Percentiles rank a stretch among this genome's conserved stretches.
Conservation (phyloP, 2,797 vertebrate genomes). For the Cephalopachus bancanus region DNA sequence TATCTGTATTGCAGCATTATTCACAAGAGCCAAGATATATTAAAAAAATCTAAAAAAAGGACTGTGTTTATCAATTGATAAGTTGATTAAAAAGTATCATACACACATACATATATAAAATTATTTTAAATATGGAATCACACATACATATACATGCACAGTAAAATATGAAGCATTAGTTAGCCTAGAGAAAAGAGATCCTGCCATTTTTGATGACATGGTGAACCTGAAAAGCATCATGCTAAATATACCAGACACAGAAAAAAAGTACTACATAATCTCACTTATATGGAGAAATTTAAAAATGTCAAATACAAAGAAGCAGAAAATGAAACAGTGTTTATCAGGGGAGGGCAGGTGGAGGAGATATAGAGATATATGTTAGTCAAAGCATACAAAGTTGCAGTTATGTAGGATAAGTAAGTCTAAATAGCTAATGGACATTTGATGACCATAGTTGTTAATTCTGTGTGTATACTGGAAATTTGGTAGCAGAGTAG, state of each 20-base stretch:
- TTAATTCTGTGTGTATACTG: background rate
- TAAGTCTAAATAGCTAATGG: background rate
- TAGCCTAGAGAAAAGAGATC: background rate
- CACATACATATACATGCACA: background rate
- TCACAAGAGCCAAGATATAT: background rate
- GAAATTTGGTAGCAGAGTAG: background rate
- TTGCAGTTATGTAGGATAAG: background rate
- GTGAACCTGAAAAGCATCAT: background rate
- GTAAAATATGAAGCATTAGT: background rate
- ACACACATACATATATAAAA: background rate
- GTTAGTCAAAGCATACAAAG: background rate
- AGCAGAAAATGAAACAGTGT: background rate
- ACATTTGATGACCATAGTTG: background rate
- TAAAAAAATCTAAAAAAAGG: too few relatives aligned
- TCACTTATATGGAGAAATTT: background rate
- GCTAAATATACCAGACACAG: background rate
- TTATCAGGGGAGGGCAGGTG: background rate
- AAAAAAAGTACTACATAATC: background rate
- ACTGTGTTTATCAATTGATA: background rate
- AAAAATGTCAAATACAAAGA: background rate
- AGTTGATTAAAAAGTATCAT: background rate
- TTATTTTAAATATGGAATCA: too few relatives aligned
- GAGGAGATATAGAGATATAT: background rate
- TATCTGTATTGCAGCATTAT: background rate
- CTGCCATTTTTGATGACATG: background rate